Base-by-base conservation (phyloP, 2,888 invertebrate genomes). In the Cloeon dipterum region DNA sequence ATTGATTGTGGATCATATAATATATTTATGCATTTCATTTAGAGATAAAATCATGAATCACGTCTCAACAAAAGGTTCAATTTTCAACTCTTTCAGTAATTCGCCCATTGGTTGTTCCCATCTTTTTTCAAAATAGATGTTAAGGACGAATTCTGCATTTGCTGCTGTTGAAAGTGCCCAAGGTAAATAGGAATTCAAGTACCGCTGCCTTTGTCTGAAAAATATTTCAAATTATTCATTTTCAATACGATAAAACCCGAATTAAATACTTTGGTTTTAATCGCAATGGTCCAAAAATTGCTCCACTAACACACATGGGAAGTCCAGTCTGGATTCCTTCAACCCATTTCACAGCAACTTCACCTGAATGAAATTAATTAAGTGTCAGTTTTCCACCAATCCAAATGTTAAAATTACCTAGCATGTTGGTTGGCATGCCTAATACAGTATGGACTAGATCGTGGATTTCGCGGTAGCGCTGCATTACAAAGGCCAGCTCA, bases 341-440 rank as follows among this genome's bases (percentile, higher is more conserved):
- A 35, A 98, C 71, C 89, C 94, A 94, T 61, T 98, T 98, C 4
- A 98, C 82, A 10, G 85, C 72, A 5, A 94, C 89, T 68, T 94
- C 70, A 36, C 69, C 57, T 67, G 45, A 20, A 50, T 44, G 42
- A 17, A 19, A 26, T 29, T 19, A 10, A 7, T 11, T 17, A 32
- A 32, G 11, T 32, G 20, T 10, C 21, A 16, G 19, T 10, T 29
- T 13, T n/a, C 16, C 13, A 38, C 20, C 13, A 4, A 33, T 20
- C 11, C 25, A 18, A 37, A 17, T 36, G 23, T 17, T 23, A 20
- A 26, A 32, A 25, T 23, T 34, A 66, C 75, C 71, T 23, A 91
- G 60, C 85, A 91, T 86, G 48, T 82, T 82, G 10, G 89, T 93
- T 25, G 83, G 89, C 88, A 94, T 93, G 45, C 74, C 74, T 26